Evolutionary conservation across 2,113 vertebrate species (phyloP).

Genomic region (Melanerpes formicivorus): DNA sequence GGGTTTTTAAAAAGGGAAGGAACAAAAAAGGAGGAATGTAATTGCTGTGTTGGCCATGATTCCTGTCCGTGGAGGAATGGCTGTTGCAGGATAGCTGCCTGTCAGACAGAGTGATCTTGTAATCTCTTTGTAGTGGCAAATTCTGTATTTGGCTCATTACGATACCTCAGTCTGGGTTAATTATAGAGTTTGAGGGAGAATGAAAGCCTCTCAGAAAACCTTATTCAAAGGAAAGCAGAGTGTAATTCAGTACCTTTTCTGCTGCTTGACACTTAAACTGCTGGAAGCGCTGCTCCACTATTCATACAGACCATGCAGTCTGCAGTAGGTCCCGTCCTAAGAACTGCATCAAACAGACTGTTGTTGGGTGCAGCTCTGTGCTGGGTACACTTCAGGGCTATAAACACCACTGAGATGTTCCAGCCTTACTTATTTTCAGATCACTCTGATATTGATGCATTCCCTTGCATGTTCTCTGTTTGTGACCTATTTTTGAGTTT

Average conservation of each 20-base stretch:
- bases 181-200: neutral
- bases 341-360: rapidly evolving
- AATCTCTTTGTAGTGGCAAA: slow-evolving; percentile 20
- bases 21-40: neutral
- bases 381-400: neutral
- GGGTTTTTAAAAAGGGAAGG: neutral
- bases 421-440: slow-evolving; percentile 23
- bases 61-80: neutral
- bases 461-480: slow-evolving; percentile 44
- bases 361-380: neutral
- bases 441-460: slow-evolving; percentile 24
- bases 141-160: neutral
- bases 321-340: neutral
- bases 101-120: neutral
- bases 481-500: slow-evolving; percentile 60
- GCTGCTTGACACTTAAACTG: neutral
- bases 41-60: neutral
- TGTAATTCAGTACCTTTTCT: neutral
- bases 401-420: neutral
- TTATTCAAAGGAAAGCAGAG: neutral
- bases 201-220: neutral
- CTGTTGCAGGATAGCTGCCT: neutral
- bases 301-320: neutral
- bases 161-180: neutral
- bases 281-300: neutral